Evolutionary conservation across 2,888 invertebrate species (phyloP).

Genomic region (Troilus luridus): DNA sequence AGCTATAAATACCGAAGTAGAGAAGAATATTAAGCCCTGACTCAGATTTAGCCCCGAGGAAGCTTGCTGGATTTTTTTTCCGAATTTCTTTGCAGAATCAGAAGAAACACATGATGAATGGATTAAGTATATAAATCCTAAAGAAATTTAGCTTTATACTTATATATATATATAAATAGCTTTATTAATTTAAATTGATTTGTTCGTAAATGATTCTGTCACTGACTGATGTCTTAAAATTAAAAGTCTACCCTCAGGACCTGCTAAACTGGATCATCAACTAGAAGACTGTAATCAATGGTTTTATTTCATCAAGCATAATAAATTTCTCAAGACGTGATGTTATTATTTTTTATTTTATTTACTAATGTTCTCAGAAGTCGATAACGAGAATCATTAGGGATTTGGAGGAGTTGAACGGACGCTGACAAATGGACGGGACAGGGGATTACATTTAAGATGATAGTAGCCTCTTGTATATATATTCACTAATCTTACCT

Average conservation of each 20-base stretch:
- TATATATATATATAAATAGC: neutral
- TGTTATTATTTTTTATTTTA: neutral
- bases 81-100: too few relatives aligned
- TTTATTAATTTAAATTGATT: neutral
- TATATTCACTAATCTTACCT: too few relatives aligned
- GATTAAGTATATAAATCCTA: too few relatives aligned
- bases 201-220: neutral
- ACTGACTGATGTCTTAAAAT: neutral
- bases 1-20: too few relatives aligned
- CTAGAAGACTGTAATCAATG: neutral
- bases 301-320: neutral
- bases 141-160: neutral
- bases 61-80: too few relatives aligned
- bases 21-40: too few relatives aligned
- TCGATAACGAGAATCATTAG: neutral
- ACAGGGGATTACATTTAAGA: neutral
- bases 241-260: neutral
- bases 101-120: too few relatives aligned
- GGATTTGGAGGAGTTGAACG: neutral
- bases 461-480: neutral
- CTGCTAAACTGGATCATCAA: neutral
- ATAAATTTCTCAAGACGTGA: neutral
- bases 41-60: too few relatives aligned
- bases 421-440: neutral
- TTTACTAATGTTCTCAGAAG: neutral